Conservation (phyloP, 2,888 invertebrate species). For the Pyrocoelia pectoralis region DNA sequence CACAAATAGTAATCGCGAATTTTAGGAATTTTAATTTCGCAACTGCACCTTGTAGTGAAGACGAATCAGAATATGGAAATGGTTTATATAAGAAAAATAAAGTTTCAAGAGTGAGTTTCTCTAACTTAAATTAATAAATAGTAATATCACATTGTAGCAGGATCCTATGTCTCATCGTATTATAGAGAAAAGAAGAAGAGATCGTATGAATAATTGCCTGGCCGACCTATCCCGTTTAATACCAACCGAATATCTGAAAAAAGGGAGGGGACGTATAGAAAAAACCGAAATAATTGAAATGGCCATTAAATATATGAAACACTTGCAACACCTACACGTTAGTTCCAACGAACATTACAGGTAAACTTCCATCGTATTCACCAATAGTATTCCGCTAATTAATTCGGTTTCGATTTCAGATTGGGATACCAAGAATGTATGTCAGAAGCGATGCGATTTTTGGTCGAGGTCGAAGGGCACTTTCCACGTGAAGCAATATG, state of each 20-base stretch:
- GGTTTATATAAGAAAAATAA: constrained; percentile 76
- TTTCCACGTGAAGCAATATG: constrained; percentile 83
- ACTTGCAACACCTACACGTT: constrained; percentile 74
- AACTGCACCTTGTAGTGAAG: constrained; percentile 72
- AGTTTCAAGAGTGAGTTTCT: constrained; percentile 69
- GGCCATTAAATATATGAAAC: constrained; percentile 94
- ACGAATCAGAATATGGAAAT: constrained; percentile 73
- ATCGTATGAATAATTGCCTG: constrained; percentile 97
- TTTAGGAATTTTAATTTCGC: constrained; percentile 71
- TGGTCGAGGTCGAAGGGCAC: constrained; percentile 85
- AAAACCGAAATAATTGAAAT: constrained; percentile 98
- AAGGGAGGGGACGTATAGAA: constrained; percentile 94
- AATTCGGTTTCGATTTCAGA: constrained; percentile 49
- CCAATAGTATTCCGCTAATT: no score
- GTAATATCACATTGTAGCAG: constrained; percentile 66
- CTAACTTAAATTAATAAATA: neutral
- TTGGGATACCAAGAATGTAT: constrained; percentile 92
- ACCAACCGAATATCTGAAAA: constrained; percentile 91
- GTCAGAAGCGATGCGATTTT: constrained; percentile 87
- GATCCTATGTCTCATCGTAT: constrained; percentile 98
- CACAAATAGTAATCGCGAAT: constrained; percentile 25
- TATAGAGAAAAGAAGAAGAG: constrained; percentile 93
- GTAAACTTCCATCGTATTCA: constrained; percentile 44
- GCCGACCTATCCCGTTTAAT: constrained; percentile 93
- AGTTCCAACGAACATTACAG: constrained; percentile 56